A percentile compares a stretch with the other conserved stretches of the same genome.
Evolutionary conservation across 2,797 vertebrate species (phyloP).

Genomic region (Macropus fuliginosus): DNA sequence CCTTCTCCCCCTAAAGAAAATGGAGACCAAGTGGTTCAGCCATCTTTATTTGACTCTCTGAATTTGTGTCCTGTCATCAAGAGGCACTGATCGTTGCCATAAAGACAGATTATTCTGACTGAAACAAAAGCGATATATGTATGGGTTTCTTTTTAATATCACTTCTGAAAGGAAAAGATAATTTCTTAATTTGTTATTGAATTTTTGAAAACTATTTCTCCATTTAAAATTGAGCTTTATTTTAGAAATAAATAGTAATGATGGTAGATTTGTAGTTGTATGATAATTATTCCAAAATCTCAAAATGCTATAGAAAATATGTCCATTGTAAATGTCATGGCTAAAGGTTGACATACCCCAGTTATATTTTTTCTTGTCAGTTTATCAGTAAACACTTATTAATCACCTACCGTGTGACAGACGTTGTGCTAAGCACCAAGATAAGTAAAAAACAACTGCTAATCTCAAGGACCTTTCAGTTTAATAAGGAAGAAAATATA

Average conservation of each 20-base stretch:
- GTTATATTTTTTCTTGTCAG: neutral
- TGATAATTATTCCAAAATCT: neutral
- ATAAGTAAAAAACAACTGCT: neutral
- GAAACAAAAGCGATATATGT: conserved; percentile 1
- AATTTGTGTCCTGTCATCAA: conserved; percentile 61
- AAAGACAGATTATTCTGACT: conserved; percentile 53
- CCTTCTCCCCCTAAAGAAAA: conserved; percentile 72
- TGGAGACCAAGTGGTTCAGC: conserved; percentile 71
- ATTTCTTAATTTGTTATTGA: conserved; percentile 42
- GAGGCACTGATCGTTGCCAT: conserved; percentile 34
- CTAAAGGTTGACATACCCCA: neutral
- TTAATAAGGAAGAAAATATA: neutral
- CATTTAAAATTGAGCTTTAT: neutral
- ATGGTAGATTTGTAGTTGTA: conserved; percentile 1
- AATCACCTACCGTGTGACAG: neutral
- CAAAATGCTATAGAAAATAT: neutral
- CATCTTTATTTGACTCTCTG: conserved; percentile 58
- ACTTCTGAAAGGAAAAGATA: conserved; percentile 64
- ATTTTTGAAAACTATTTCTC: conserved; percentile 30
- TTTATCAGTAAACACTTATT: neutral
- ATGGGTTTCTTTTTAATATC: conserved; percentile 57
- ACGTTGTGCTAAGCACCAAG: neutral
- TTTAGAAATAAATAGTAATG: conserved; percentile 48
- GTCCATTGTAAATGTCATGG: neutral
- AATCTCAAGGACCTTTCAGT: neutral